These are phyloP conservation scores for Tadarida brasiliensis DNA, from an alignment of 2,797 vertebrate genomes.

Conservation along the genomic window DNA sequence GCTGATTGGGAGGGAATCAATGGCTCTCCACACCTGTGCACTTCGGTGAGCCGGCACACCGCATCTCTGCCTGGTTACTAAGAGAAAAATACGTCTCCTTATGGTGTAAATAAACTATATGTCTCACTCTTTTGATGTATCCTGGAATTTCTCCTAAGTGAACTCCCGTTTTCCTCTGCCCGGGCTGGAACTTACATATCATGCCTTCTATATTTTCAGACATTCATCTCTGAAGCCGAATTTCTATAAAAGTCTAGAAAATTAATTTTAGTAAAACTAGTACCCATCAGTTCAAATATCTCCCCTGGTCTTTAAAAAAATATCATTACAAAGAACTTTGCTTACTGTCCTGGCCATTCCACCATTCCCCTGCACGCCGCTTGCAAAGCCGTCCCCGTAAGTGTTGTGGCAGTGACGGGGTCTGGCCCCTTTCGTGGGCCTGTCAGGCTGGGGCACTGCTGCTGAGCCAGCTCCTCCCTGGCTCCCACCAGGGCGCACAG, in stretches of 20 bases:
- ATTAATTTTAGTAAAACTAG: background rate
- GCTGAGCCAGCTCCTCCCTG: background rate
- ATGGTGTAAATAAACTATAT: background rate
- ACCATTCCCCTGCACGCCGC: background rate
- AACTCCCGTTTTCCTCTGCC: background rate
- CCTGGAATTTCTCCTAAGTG: background rate
- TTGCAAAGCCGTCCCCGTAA: background rate
- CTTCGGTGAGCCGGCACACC: background rate
- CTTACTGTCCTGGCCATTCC: background rate
- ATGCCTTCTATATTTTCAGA: slow-evolving; percentile 2
- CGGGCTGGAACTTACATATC: background rate
- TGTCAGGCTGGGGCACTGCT: background rate
- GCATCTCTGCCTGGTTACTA: background rate
- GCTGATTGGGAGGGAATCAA: background rate
- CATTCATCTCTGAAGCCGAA: slow-evolving; percentile 6
- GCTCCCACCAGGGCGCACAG: background rate
- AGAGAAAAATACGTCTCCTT: background rate
- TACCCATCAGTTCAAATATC: background rate
- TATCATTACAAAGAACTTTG: background rate
- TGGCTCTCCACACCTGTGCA: background rate
- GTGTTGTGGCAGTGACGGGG: background rate
- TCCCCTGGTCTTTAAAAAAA: background rate
- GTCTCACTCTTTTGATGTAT: background rate
- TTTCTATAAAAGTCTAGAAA: slow-evolving; percentile 33
- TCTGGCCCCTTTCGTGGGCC: background rate